Base-by-base conservation (phyloP, 2,113 vertebrate species). In the Syngnathus typhle region DNA sequence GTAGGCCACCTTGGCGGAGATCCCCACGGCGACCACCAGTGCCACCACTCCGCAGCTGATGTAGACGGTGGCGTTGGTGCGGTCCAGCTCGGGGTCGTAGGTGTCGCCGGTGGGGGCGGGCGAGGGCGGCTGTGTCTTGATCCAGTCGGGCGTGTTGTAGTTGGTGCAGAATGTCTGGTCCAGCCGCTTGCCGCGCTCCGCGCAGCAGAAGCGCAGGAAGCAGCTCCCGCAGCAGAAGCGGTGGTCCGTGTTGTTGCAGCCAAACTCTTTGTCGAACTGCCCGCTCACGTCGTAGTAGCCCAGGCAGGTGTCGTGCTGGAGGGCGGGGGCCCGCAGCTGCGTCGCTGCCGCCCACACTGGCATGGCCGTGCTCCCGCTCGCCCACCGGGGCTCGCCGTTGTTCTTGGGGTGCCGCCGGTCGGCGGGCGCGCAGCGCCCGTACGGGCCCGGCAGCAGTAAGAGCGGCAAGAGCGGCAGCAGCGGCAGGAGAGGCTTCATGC, bases 231-330 rank as follows among this genome's bases (percentile, higher is more conserved):
- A 98, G 87, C 97, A 99, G 93, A 94, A 99, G 75, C 95, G 94
- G 82, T 97, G 95, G 46, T 96, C 93, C 62, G 95, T 98, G 88
- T 98, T 98, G 92, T 99, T 99, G 78, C 97, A 98, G 71, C 93
- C 91, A 85, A 99, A 99, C 91, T 96, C 96, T 82, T 96, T 97
- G 90, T 99, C 97, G 86, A 92, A 96, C 88, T 96, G 94, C 21
- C 96, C 97, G 84, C 95, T 98, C 89, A 98, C 97, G 85, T 99
- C 97, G 90, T 96, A 98, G 92, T 99, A 95, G 65, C 97, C 95
- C 88, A 94, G 92, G 85, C 97, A 98, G 19, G 93, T 98, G 82
- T 98, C 96, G 64, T 95, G 86, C 64, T 82, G 92, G 61, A 89
- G 84, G 46, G 39, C 59, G 1, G 92, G 90, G 55, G 93, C 87